Base-by-base conservation (phyloP, 2,888 invertebrate species). In the Chorisops tibialis region DNA sequence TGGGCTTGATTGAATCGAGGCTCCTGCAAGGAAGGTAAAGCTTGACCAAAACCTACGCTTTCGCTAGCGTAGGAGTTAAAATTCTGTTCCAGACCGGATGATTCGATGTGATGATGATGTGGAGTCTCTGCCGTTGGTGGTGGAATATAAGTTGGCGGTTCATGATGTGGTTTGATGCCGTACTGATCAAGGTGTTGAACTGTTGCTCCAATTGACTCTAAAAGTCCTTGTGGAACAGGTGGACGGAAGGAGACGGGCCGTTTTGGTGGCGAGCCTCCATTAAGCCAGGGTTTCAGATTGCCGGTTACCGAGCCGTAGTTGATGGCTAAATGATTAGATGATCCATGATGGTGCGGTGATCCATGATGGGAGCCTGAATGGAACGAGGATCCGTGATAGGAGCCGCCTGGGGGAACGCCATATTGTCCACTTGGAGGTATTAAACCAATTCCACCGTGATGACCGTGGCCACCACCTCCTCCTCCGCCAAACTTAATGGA, bases 211-310 rank as follows among this genome's bases (percentile, higher is more conserved):
- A 86, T 84, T 54, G 83, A 86, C 67, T 87, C 82, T 3, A 89
- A 77, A 4, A 91, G 75, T 0, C 87, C 88, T 52, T 83, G 80
- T 0, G 89, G 89, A 0, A 91, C 87, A 0, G 87, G 84, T n/a
- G 88, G 87, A 48, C 88, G 81, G 74, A 88, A 89, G 67, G 86
- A 83, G 4, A 89, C 82, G 0, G 91, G 90, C 35, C 81, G 81
- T 70, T 80, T 81, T 1, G 73, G 74, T 1, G 71, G 68, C n/a
- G 68, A 68, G 16, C 71, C 71, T 41, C 68, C 69, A 24, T 67
- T 67, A 14, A 72, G 67, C 66, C 72, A 70, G 1, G 70, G 70
- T 39, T 70, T 72, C 0, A 70, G 66, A 65, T 75, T 74, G 3
- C 73, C 75, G 2, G 71, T 71, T 1, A 72, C 70, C 12, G 71